Base-by-base conservation (phyloP, 2,888 invertebrate genomes). In the Tenthredo mesomela region DNA sequence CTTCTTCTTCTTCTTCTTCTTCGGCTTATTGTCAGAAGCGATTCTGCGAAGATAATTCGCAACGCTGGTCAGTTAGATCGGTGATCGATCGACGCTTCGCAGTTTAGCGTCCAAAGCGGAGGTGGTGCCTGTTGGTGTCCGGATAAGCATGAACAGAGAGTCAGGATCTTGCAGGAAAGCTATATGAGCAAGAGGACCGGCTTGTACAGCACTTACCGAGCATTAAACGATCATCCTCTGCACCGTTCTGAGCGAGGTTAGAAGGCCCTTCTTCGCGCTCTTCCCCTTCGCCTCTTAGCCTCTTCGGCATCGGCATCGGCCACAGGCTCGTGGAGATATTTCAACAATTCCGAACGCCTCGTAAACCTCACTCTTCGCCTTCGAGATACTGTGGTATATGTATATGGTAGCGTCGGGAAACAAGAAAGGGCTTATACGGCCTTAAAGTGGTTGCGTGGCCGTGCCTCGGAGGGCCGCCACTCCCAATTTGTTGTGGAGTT, bases 281-380 rank as follows among this genome's bases (percentile, higher is more conserved):
- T 54, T 75, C 10, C 29, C 40, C 33, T 29, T 18, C 29, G 54
- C 71, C 43, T 70, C 61, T 37, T 15, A n/a, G 18, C 33, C n/a
- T 70, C 70, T 37, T 70, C 70, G 37, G 29, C 43, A 75, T 80
- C 80, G 37, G 58, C 50, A 77, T 80, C 61, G 61, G 80, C 61
- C 58, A 58, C 40, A 37, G 58, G 58, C 80, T 61, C 47, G 82
- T 47, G 43, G 73, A 85, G 85, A 88, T 86, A 87, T 87, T 87
- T 87, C 86, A 86, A 87, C 86, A 87, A 87, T 88, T 87, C 87
- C 86, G 75, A 86, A 85, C 85, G 85, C 86, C 86, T 88, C 88
- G 88, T 88, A 88, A 87, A 87, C 85, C 85, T 84, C 71, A 75
- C 61, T 77, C 70, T 73, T 85, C 84, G 86, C 67, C 47, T 84